Evolutionary conservation across 2,888 invertebrate genomes (phyloP).

Genomic region (Agrotis clavis): DNA sequence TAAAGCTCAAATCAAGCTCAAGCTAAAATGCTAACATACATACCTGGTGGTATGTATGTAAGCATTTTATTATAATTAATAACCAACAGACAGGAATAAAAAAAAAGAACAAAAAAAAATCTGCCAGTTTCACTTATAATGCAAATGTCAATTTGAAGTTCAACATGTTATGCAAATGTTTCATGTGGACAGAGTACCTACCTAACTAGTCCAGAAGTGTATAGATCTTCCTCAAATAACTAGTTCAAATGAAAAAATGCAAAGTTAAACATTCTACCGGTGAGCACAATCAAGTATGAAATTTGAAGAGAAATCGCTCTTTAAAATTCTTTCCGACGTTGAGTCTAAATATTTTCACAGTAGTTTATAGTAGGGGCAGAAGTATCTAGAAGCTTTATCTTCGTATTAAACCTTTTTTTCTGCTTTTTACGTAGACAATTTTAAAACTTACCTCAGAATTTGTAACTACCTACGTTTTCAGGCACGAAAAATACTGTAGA

Average conservation of each 20-base stretch:
- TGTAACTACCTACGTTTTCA: not conserved
- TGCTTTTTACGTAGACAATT: conserved; percentile 15
- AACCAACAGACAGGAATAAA: too few relatives aligned
- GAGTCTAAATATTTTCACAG: conserved; percentile 24
- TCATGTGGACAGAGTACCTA: not conserved
- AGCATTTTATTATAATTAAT: too few relatives aligned
- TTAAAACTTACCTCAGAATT: conserved; percentile 14
- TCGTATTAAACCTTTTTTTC: conserved; percentile 11
- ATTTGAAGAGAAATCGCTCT: conserved; percentile 19
- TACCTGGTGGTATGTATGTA: too few relatives aligned
- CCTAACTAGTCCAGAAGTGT: not conserved
- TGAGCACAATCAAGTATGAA: not conserved
- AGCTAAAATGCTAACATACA: too few relatives aligned
- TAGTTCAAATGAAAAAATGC: not conserved
- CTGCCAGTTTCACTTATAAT: not conserved
- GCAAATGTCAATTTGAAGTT: not conserved
- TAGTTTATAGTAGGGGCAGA: not conserved
- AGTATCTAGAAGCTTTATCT: conserved; percentile 23
- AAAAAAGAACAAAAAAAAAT: too few relatives aligned
- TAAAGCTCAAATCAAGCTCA: too few relatives aligned
- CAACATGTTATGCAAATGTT: not conserved
- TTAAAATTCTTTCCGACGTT: conserved; percentile 11
- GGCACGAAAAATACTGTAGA: not conserved
- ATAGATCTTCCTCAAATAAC: not conserved
- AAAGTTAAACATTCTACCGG: not conserved